Base-by-base conservation (phyloP, 2,113 vertebrate genomes). In the Ascaphus truei region DNA sequence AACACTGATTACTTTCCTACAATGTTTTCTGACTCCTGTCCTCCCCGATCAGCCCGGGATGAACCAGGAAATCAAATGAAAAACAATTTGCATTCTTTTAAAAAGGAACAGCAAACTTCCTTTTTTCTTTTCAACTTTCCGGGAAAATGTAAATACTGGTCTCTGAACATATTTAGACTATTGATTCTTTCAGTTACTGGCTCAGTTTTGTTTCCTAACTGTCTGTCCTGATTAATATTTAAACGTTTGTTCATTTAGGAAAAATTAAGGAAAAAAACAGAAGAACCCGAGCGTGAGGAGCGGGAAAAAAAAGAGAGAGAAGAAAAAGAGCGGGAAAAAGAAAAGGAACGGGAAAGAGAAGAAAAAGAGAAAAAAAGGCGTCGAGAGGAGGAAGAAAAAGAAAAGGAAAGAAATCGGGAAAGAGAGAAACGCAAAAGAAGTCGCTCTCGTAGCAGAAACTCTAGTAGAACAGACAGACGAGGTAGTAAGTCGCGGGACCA, bases 401-500 rank as follows among this genome's bases (percentile, higher is more conserved):
- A 94, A 27, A 89, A 92, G 15, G 91, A 94, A 60, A 81, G 89
- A 27, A 92, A 90, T 66, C 80, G 91, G 31, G 92, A 94, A 26
- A 86, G 89, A 26, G 95, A 98, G 56, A 89, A 92, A 23, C 89
- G 94, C n/a, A 93, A 95, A 51, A 88, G 96, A 60, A 98, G 97
- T 81, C 90, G 93, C 73, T 98, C 96, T 0, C 87, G 92, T 74
- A 98, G 95, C 77, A 89, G 94, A 56, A 95, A 98, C 74, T 98
- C 95, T 3, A 97, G 96, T 76, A 87, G 93, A 37, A 84, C 94
- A 5, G 97, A 98, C 76, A 89, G 95, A 71, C 92, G 93, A 31
- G 88, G 93, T 74, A 98, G 96, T 84, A 82, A 94, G 16, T 96
- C 97, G 52, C 90, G 94, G 59, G 97, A 99, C 68, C 93, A 96